phyloP scores from a whole-genome alignment of 2,113 vertebrate genomes.

The Chionis minor region DNA sequence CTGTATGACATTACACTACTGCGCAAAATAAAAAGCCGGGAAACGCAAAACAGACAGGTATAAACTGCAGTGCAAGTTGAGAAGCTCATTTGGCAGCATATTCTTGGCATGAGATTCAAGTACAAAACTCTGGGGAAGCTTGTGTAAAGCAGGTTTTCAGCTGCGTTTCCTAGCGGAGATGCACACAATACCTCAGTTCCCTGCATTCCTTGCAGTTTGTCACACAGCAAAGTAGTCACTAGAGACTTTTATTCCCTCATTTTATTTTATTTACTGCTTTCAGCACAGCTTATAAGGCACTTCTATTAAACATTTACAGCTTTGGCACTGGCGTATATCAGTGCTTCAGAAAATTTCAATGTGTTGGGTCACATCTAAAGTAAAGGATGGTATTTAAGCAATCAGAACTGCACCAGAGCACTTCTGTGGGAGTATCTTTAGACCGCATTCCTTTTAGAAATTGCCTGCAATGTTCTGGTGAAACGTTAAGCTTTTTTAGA shows the following conservation, averaged over 20 bases:
- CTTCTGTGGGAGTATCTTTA: neutral
- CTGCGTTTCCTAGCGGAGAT: neutral
- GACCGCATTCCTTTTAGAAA: accelerated
- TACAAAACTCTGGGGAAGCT: neutral
- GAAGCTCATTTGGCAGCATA: neutral
- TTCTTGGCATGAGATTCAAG: neutral
- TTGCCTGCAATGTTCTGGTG: neutral
- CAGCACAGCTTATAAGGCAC: neutral
- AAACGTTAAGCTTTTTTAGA: neutral
- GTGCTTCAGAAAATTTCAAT: neutral
- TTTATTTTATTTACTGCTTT: slow-evolving; percentile 17
- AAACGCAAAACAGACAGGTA: neutral
- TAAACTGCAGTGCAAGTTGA: neutral
- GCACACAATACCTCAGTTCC: neutral
- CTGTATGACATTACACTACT: neutral
- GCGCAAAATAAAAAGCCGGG: neutral
- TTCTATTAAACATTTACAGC: neutral
- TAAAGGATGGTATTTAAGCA: neutral
- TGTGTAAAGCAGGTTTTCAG: slow-evolving; percentile 16
- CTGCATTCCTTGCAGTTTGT: neutral
- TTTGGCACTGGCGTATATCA: neutral
- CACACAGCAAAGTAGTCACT: slow-evolving; percentile 16
- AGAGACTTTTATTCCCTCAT: neutral
- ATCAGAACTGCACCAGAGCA: neutral
- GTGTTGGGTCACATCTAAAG: neutral